Conservation (phyloP, 2,888 invertebrate species). For the Lycaena phlaeas region DNA sequence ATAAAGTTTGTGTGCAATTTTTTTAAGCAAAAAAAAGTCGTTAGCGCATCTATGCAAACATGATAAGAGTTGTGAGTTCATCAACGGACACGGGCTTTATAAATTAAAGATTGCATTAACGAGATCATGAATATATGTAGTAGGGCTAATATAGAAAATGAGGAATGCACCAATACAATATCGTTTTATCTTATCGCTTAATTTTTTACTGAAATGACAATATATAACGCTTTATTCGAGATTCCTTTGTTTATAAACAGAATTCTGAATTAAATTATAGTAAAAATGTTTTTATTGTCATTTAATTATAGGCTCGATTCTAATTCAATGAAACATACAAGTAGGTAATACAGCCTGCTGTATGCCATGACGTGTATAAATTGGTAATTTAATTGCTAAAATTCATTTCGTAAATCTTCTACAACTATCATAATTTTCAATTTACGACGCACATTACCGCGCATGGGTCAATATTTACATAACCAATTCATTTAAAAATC, state of each 20-base stretch:
- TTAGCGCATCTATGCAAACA: too few relatives aligned
- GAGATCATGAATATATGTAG: too few relatives aligned
- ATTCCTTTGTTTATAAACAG: neutral
- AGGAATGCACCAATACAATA: too few relatives aligned
- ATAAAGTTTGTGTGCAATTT: too few relatives aligned
- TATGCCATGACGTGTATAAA: neutral
- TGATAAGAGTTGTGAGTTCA: too few relatives aligned
- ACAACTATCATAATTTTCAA: neutral
- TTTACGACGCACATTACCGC: neutral
- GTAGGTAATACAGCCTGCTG: neutral
- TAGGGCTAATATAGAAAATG: too few relatives aligned
- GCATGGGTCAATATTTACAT: constrained; percentile 1
- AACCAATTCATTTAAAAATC: constrained; percentile 28
- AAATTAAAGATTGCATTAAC: too few relatives aligned
- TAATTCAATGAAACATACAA: neutral
- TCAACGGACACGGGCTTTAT: too few relatives aligned
- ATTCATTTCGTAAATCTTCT: neutral
- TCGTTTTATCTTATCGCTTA: too few relatives aligned
- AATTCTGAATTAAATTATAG: neutral
- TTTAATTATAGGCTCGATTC: neutral
- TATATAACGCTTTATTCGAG: too few relatives aligned
- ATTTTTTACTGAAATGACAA: too few relatives aligned
- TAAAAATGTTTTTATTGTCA: constrained; percentile 5
- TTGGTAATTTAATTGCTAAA: neutral
- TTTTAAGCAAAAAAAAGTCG: too few relatives aligned